A percentile compares a stretch with the other conserved stretches of the same genome.
These are phyloP conservation scores for Leucozona laternaria DNA, from an alignment of 2,888 invertebrate species.

Conservation along the genomic window DNA sequence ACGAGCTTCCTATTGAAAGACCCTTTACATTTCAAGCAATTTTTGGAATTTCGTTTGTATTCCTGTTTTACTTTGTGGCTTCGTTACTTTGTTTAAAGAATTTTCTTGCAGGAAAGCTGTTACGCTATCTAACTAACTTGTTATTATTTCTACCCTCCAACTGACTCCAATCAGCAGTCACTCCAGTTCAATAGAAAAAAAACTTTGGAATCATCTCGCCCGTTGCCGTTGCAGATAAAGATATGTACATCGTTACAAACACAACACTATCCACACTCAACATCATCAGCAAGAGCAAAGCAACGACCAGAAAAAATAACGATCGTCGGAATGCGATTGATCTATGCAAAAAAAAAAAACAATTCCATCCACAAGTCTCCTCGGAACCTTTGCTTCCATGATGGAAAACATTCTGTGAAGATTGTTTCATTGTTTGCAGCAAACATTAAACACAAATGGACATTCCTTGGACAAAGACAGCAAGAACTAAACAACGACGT, in stretches of 20 bases:
- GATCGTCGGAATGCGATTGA: conserved; percentile 53
- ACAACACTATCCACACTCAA: conserved; percentile 10
- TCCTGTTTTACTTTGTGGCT: no score
- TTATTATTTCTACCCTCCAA: neutral
- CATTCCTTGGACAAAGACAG: conserved; percentile 30
- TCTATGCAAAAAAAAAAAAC: conserved; percentile 58
- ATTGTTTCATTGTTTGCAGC: conserved; percentile 58
- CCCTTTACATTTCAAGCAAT: no score
- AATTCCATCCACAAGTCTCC: conserved; percentile 8
- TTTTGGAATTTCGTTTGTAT: no score
- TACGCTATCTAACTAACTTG: neutral
- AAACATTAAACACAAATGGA: conserved; percentile 64
- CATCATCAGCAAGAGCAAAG: neutral
- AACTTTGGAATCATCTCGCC: neutral
- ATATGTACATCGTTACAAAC: conserved; percentile 4
- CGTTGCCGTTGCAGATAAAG: neutral
- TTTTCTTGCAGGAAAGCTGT: neutral
- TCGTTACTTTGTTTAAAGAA: no score
- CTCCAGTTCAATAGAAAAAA: neutral
- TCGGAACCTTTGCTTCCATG: conserved; percentile 6
- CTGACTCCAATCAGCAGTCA: neutral
- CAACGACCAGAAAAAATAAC: neutral
- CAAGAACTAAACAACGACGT: neutral
- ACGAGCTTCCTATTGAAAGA: no score
- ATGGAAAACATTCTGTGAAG: conserved; percentile 24